phyloP scores from a whole-genome alignment of 2,888 invertebrate species.

The Argyresthia goedartella region DNA sequence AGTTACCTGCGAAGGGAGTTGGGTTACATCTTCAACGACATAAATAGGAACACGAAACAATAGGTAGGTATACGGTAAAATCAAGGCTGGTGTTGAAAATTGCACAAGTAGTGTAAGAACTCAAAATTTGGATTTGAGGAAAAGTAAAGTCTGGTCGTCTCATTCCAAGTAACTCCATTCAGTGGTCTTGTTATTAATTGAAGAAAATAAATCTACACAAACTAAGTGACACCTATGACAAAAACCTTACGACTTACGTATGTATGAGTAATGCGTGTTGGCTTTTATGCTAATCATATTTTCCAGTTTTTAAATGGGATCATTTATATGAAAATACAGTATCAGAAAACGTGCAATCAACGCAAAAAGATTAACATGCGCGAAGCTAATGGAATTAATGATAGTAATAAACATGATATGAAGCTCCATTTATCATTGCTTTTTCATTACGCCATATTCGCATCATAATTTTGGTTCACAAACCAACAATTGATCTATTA shows the following conservation, averaged over 20 bases:
- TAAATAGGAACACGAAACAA: conserved; percentile 24
- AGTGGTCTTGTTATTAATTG: conserved; percentile 54
- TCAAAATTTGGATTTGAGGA: not conserved
- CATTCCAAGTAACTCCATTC: conserved; percentile 41
- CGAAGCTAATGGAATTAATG: conserved; percentile 22
- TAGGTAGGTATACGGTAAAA: conserved; percentile 3
- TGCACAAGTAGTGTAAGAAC: no score
- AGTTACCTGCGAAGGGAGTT: conserved; percentile 79
- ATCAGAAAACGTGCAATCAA: conserved; percentile 37
- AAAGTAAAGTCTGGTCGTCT: not conserved
- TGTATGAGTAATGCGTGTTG: conserved; percentile 70
- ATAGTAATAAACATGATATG: conserved; percentile 28
- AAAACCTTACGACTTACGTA: conserved; percentile 30
- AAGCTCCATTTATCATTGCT: conserved; percentile 19
- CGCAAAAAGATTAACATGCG: conserved; percentile 32
- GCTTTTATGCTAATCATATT: conserved; percentile 23
- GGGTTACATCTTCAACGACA: conserved; percentile 34
- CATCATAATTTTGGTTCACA: conserved; percentile 9
- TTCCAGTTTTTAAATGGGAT: conserved; percentile 1
- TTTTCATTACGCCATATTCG: not conserved
- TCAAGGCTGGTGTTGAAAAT: no score
- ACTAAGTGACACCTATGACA: not conserved
- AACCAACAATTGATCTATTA: conserved; percentile 3
- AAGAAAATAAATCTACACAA: not conserved
- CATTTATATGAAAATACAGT: conserved; percentile 16